Evolutionary conservation across 2,888 invertebrate species (phyloP).

Genomic region (Caenorhabditis doughertyi): DNA sequence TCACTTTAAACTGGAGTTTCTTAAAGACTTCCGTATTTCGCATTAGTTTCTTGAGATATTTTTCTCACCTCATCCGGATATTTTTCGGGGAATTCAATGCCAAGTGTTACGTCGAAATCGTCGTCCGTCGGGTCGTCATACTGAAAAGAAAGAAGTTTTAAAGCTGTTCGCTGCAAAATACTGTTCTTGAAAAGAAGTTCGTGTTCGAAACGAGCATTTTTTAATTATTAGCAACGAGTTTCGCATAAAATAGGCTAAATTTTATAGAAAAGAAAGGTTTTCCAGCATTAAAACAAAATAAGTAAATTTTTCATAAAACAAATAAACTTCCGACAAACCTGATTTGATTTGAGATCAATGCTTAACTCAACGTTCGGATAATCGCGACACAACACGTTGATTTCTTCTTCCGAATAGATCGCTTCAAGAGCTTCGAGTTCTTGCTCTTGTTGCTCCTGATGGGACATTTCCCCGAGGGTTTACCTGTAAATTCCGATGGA

Average conservation of each 20-base stretch:
- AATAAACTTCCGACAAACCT: constrained; percentile 52
- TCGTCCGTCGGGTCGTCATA: constrained; percentile 57
- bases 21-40: no score
- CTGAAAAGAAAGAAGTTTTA: constrained; percentile 33
- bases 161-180: no score
- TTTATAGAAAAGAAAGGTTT: no score
- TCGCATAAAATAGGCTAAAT: no score
- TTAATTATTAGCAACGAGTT: no score
- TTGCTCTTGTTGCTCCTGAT: constrained; percentile 72
- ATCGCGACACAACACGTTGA: constrained; percentile 55
- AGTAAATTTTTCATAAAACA: no score
- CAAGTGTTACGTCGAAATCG: constrained; percentile 64
- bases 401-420: constrained; percentile 71
- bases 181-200: no score
- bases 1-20: no score
- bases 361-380: constrained; percentile 67
- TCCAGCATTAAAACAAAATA: no score
- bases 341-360: constrained; percentile 68
- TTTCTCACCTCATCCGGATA: constrained; percentile 76
- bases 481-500: constrained; percentile 11
- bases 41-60: no score
- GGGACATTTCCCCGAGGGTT: constrained; percentile 30
- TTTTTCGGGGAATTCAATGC: constrained; percentile 71
- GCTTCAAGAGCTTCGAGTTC: constrained; percentile 73
- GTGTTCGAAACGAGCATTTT: no score